A percentile compares a stretch with the other conserved stretches of the same genome.
Evolutionary conservation across 2,888 invertebrate genomes (phyloP).

Genomic region (Graphium colonna): DNA sequence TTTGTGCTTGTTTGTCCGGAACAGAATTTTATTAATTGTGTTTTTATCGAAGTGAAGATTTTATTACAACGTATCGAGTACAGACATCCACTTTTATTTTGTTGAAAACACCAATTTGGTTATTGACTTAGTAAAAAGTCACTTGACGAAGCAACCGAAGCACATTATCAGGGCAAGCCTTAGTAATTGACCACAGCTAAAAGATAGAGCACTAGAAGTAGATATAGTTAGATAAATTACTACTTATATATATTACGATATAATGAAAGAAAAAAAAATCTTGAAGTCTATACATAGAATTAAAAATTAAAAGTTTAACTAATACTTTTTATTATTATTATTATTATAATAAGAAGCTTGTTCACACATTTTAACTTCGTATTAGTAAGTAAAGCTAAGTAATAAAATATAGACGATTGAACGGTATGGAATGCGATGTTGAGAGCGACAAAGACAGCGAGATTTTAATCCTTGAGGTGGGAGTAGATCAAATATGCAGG

Average conservation of each 20-base stretch:
- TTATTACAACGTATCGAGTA: no score
- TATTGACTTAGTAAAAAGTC: no score
- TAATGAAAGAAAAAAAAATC: conserved; percentile 58
- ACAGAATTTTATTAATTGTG: conserved; percentile 21
- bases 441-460: conserved; percentile 55
- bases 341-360: conserved; percentile 68
- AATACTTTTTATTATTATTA: conserved; percentile 77
- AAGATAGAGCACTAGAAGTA: conserved; percentile 75
- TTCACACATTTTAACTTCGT: conserved; percentile 79
- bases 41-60: background rate
- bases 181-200: conserved; percentile 76
- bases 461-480: conserved; percentile 43
- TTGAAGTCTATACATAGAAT: conserved; percentile 79
- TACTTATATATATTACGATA: conserved; percentile 58
- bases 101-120: no score
- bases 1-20: no score
- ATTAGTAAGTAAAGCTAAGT: conserved; percentile 72
- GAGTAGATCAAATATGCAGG: conserved; percentile 34
- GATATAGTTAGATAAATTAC: conserved; percentile 73
- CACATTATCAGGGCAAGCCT: conserved; percentile 51
- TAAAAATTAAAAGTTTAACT: conserved; percentile 76
- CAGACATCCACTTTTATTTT: no score
- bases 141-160: conserved; percentile 36
- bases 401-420: conserved; percentile 49
- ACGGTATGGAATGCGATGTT: conserved; percentile 50